A percentile compares a stretch with the other conserved stretches of the same genome.
phyloP scores from a whole-genome alignment of 37 sponge, comb jelly and placozoan species.

The Agelas oroides region DNA sequence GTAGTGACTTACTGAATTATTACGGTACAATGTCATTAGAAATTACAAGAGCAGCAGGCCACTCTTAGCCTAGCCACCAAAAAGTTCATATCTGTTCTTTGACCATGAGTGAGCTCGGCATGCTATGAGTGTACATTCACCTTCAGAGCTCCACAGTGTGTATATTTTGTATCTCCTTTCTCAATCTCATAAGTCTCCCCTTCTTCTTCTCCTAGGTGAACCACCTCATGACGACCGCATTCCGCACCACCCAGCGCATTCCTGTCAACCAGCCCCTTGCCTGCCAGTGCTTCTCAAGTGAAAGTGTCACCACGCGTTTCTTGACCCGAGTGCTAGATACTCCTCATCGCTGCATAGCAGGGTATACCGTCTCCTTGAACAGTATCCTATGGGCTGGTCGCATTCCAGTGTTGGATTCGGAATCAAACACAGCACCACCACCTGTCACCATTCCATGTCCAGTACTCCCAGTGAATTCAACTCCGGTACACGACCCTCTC shows the following conservation, averaged over 20 bases:
- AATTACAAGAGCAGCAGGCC: too few relatives aligned
- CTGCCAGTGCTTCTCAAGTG: slow-evolving; percentile 59
- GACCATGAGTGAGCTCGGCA: too few relatives aligned
- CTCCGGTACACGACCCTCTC: neutral
- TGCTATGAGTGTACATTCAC: too few relatives aligned
- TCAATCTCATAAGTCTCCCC: too few relatives aligned
- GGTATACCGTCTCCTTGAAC: slow-evolving; percentile 65
- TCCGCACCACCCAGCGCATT: slow-evolving; percentile 61
- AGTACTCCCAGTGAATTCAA: slow-evolving; percentile 14
- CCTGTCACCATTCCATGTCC: slow-evolving; percentile 26
- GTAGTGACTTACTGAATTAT: too few relatives aligned
- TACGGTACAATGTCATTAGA: too few relatives aligned
- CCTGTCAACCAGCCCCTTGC: slow-evolving; percentile 63
- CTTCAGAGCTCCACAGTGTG: too few relatives aligned
- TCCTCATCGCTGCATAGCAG: slow-evolving; percentile 46
- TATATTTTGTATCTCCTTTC: too few relatives aligned
- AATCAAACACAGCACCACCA: neutral
- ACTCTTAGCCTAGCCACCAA: too few relatives aligned
- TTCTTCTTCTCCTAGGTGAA: slow-evolving; percentile 13
- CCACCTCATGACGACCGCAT: slow-evolving; percentile 11
- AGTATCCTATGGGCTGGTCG: slow-evolving; percentile 71
- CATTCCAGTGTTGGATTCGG: slow-evolving; percentile 8
- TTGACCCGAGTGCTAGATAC: neutral
- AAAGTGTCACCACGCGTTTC: neutral
- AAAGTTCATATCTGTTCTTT: too few relatives aligned